Percentiles rank a stretch among this genome's conserved stretches.
phyloP scores from a whole-genome alignment of 2,888 invertebrate species.

The Dicycla oo region DNA sequence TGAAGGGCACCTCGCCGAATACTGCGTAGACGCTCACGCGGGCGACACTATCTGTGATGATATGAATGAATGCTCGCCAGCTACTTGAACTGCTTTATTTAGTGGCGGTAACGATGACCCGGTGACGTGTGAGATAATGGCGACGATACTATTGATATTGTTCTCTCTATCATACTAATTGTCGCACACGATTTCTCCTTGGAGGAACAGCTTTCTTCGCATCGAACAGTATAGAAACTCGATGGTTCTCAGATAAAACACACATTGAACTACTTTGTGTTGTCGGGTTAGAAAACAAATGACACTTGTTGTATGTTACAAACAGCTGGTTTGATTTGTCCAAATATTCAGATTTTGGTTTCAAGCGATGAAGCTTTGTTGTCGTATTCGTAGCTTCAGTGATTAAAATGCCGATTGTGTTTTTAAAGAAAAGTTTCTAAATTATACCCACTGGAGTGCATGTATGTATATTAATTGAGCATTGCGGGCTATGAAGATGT shows the following conservation, averaged over 20 bases:
- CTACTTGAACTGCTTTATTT: constrained; percentile 28
- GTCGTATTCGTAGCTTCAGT: neutral
- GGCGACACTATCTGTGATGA: constrained; percentile 17
- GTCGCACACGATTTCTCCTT: constrained; percentile 28
- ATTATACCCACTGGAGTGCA: constrained; percentile 34
- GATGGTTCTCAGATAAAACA: constrained; percentile 3
- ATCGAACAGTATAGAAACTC: constrained; percentile 8
- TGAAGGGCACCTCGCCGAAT: constrained; percentile 16
- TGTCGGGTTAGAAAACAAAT: neutral
- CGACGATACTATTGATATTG: constrained; percentile 20
- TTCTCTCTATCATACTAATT: constrained; percentile 27
- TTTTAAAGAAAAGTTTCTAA: constrained; percentile 21
- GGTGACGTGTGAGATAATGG: constrained; percentile 29
- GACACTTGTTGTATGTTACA: neutral
- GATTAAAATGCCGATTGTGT: neutral
- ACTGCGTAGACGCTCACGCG: constrained; percentile 22
- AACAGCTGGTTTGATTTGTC: neutral
- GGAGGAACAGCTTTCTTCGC: constrained; percentile 11
- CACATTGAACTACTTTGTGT: constrained; percentile 12
- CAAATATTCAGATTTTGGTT: neutral
- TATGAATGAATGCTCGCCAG: constrained; percentile 27
- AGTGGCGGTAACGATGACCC: constrained; percentile 34
- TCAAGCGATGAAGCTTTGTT: neutral
- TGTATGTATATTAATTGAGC: constrained; percentile 35
- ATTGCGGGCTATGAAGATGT: constrained; percentile 47